These are phyloP conservation scores for Cryptosula pallasiana DNA, from an alignment of 2,888 invertebrate species.

Conservation along the genomic window DNA sequence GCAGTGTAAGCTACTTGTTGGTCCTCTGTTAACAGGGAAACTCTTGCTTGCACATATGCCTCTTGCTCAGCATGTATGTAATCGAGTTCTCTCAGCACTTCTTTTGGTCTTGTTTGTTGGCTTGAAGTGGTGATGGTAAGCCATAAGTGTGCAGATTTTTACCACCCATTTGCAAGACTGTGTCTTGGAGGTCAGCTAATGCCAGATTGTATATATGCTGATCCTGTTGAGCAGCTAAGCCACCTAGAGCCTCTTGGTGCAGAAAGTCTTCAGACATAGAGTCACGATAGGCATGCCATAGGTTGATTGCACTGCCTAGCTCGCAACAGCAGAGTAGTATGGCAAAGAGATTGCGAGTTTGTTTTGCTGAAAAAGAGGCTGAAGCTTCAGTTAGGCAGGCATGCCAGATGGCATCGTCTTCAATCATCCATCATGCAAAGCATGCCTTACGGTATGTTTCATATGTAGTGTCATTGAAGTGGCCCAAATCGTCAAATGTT, in stretches of 20 bases:
- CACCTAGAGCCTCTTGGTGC: neutral
- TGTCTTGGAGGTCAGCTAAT: neutral
- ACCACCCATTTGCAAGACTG: neutral
- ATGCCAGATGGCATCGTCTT: neutral
- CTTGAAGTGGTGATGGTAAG: neutral
- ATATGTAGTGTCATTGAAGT: neutral
- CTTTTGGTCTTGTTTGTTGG: neutral
- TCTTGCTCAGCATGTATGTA: neutral
- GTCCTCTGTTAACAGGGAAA: neutral
- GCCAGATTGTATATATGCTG: neutral
- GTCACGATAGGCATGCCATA: neutral
- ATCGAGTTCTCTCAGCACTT: neutral
- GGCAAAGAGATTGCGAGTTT: neutral
- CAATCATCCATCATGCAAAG: neutral
- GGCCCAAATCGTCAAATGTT: neutral
- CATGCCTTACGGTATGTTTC: neutral
- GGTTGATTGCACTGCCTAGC: neutral
- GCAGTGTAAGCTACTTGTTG: neutral
- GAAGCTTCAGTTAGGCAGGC: neutral
- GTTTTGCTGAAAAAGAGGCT: neutral
- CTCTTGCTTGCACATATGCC: neutral
- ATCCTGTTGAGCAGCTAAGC: neutral
- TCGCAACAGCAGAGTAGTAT: neutral
- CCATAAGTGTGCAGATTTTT: neutral
- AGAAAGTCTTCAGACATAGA: neutral